Evolutionary conservation across 2,113 vertebrate species (phyloP).

Genomic region (Saimiri boliviensis): DNA sequence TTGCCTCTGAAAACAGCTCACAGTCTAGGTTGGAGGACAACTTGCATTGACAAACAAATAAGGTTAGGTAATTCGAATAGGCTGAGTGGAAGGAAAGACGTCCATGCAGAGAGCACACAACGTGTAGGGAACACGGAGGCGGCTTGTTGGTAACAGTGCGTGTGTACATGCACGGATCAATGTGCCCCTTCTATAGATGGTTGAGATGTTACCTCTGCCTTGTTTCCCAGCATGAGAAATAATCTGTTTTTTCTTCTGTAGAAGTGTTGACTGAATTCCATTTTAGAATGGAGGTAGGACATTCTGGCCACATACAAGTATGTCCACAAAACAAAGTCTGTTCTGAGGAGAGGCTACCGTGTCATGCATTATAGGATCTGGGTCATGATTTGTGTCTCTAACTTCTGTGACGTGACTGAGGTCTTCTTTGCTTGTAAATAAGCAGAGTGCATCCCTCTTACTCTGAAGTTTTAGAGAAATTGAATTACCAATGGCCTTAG

Average conservation of each 20-base stretch:
- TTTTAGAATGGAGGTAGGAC: neutral
- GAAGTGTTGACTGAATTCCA: neutral
- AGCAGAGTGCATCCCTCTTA: neutral
- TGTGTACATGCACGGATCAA: accelerated
- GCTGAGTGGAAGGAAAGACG: neutral
- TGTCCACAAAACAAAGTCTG: neutral
- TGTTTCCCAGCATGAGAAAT: neutral
- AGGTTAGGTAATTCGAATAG: neutral
- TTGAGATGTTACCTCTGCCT: neutral
- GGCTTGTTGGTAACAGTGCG: neutral
- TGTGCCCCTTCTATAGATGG: neutral
- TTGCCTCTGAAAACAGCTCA: neutral
- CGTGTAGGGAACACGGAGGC: neutral
- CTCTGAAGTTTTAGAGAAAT: neutral
- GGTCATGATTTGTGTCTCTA: neutral
- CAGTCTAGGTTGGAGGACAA: neutral
- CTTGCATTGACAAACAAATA: neutral
- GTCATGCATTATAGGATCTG: neutral
- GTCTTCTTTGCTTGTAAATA: neutral
- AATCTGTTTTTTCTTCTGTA: neutral
- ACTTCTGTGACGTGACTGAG: neutral
- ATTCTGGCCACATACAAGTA: neutral
- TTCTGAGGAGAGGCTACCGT: neutral
- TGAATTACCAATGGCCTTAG: neutral
- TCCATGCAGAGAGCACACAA: neutral